Conservation (phyloP, 2,888 invertebrate genomes). For the Drosophila macrospina region DNA sequence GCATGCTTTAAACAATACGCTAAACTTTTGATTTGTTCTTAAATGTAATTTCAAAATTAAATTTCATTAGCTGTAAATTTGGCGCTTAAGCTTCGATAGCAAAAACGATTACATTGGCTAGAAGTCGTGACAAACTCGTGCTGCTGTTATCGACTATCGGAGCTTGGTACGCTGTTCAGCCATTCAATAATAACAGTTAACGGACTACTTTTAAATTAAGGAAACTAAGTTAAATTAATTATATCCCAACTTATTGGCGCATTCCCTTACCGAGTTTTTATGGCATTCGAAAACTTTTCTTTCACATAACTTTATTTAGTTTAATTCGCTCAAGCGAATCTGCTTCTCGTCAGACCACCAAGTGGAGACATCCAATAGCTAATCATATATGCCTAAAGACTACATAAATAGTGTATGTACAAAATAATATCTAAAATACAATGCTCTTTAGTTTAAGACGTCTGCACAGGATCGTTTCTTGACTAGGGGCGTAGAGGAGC, state of each 20-base stretch:
- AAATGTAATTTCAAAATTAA: neutral
- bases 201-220: neutral
- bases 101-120: neutral
- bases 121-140: constrained; percentile 13
- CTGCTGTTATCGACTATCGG: constrained; percentile 30
- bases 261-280: constrained; percentile 5
- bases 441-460: constrained; percentile 57
- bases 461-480: constrained; percentile 55
- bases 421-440: constrained; percentile 73
- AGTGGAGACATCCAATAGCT: constrained; percentile 45
- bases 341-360: constrained; percentile 32
- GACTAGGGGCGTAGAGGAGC: constrained; percentile 60
- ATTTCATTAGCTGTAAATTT: neutral
- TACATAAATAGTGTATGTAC: constrained; percentile 56
- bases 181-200: neutral
- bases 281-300: constrained; percentile 10
- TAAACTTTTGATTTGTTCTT: neutral
- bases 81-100: constrained; percentile 24
- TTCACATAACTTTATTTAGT: constrained; percentile 45
- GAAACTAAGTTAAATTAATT: neutral
- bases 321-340: constrained; percentile 37
- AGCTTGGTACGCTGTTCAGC: constrained; percentile 9
- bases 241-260: neutral
- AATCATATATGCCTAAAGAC: constrained; percentile 49
- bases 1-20: neutral